A percentile compares a stretch with the other conserved stretches of the same genome.
Conservation (phyloP, 2,113 vertebrate genomes). For the Dendrocopos noguchii region DNA sequence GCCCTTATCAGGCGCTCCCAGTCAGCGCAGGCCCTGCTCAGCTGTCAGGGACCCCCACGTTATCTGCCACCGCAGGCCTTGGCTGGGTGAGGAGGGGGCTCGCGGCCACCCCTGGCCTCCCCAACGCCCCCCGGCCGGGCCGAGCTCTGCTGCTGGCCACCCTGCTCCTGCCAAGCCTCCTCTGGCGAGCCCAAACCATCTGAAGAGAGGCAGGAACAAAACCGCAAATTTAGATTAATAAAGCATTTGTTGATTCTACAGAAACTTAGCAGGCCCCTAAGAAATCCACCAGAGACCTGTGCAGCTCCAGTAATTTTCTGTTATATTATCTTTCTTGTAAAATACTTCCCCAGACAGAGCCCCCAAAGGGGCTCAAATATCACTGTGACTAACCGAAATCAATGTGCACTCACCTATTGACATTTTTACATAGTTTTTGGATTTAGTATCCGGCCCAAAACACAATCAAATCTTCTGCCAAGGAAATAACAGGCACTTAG, state of each 20-base stretch:
- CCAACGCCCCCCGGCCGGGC: not conserved
- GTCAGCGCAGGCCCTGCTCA: constrained; percentile 83
- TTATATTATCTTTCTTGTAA: constrained; percentile 87
- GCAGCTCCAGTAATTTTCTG: constrained; percentile 87
- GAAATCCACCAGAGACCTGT: constrained; percentile 81
- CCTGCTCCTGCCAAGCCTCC: constrained; percentile 73
- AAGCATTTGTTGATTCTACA: constrained; percentile 87
- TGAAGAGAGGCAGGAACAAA: constrained; percentile 82
- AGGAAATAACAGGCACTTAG: constrained; percentile 87
- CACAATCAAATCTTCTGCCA: constrained; percentile 86
- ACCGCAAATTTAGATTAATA: constrained; percentile 87
- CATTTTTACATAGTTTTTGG: constrained; percentile 90
- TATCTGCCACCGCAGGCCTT: constrained; percentile 91
- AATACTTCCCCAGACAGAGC: constrained; percentile 83
- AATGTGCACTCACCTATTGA: constrained; percentile 86
- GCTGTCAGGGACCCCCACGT: constrained; percentile 85
- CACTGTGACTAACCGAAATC: constrained; percentile 86
- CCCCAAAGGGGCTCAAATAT: constrained; percentile 86
- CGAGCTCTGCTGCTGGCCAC: not conserved
- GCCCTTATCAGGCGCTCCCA: constrained; percentile 93
- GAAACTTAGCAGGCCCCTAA: constrained; percentile 86
- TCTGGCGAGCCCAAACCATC: constrained; percentile 77
- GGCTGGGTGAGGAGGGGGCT: constrained; percentile 82
- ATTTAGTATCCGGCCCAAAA: constrained; percentile 86
- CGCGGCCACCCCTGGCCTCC: constrained; percentile 19